Base-by-base conservation (phyloP, 1,140 invertebrate species). In the Kradibia gibbosae region DNA sequence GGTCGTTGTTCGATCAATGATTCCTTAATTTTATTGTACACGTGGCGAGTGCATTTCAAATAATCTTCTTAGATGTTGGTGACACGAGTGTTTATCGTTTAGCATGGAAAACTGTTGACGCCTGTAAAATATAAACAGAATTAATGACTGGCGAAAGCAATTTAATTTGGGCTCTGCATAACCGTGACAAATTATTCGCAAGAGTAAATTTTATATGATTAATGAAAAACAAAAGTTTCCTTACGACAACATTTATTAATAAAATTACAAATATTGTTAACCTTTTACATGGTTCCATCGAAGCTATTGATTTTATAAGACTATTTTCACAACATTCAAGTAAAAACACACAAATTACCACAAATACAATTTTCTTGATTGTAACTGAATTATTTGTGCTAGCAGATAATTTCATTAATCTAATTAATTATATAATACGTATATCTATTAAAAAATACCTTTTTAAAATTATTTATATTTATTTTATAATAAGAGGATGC, bases 221-320 rank as follows among this genome's bases (percentile, higher is more conserved):
- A 39, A 67, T 39, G 17, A 39, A 39, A 15, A 39, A 39, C 11
- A 15, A 0, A 22, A n/a, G n/a, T 39, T 67, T 67, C 11, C 0
- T 39, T 17, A 39, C 13, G 36, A 67, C 39, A 67, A 67, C 62
- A 67, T 67, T 67, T 67, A 67, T 67, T 67, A 39, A 67, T 67
- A 67, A 67, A 67, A 67, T 67, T 67, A 67, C 62, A 67, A 67
- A 67, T 39, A 67, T 67, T 39, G 39, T 34, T 39, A 39, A 67
- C 22, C 20, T 39, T 39, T 67, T 67, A 67, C 62, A 67, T 67
- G 34, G 20, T n/a, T 67, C 13, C 34, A 17, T 67, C 36, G 20
- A 39, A n/a, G 22, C 34, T 67, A 39, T 39, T 39, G 11, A n/a
- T 67, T 67, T 39, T 39, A 67, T 67, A 39, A 3, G 39, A 39